Base-by-base conservation (phyloP, 2,888 invertebrate genomes). In the Antheraea assamensis region DNA sequence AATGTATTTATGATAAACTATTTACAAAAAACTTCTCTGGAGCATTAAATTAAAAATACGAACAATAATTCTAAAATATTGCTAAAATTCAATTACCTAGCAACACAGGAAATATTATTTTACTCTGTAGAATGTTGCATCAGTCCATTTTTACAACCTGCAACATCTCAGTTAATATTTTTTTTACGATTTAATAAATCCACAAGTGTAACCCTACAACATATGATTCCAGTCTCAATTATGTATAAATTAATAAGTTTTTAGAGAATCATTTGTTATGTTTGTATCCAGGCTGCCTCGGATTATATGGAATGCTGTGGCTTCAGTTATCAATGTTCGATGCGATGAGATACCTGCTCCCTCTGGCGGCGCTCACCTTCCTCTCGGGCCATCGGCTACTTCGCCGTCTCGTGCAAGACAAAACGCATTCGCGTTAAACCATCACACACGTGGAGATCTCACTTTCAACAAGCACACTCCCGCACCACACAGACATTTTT, bases 301-400 rank as follows among this genome's bases (percentile, higher is more conserved):
- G 95, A 0, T 96, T 99, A 74, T 99, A 99, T 94, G 97, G 96
- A 73, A 91, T 97, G 83, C 98, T 99, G 95, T 99, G 99, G 99
- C 92, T 98, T 81, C 96, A 97, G 87, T 95, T 99, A 82, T 97
- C 98, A 86, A 99, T 99, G 99, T 99, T 99, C 95, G 96, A 97
- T 80, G 99, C 99, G 27, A 95, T 99, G 83, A 97, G 98, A 81
- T 98, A 98, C 94, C 95, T 99, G 82, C 95, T 97, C 79, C 96
- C 98, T 75, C 95, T 99, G 74, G 98, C 97, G 74, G 95, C 97
- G 61, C 95, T 99, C 79, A 99, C 99, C 74, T 99, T 99, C 96
- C 96, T 99, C 61, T 96, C 97, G 76, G 99, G 99, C 2, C 99
- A 99, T 90, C 96, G 98, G 80, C 95, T 99, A 88, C 96, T 99